These are phyloP conservation scores for Electrona antarctica DNA, from an alignment of 2,113 vertebrate genomes.

Conservation along the genomic window DNA sequence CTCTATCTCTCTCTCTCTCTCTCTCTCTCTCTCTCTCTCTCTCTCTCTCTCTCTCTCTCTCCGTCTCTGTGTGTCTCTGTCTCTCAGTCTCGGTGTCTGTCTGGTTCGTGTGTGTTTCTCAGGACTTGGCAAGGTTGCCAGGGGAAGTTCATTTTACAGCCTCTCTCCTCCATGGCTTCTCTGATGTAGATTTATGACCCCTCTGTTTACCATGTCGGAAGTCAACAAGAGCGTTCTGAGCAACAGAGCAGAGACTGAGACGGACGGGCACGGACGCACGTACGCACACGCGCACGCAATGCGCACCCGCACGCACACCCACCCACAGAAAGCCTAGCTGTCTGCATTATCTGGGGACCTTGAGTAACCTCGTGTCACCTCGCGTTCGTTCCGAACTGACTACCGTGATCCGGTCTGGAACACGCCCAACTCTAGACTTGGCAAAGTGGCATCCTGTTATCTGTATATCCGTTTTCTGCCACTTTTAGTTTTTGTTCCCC, in stretches of 20 bases:
- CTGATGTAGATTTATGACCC: conserved; percentile 58
- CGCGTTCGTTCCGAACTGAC: neutral
- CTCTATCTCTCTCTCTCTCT: neutral
- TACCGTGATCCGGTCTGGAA: neutral
- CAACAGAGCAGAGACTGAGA: conserved; percentile 48
- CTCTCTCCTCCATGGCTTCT: conserved; percentile 31
- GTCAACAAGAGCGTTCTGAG: conserved; percentile 74
- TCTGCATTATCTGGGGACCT: too few species aligned
- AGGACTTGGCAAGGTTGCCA: conserved; percentile 51
- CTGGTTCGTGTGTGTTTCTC: conserved; percentile 5
- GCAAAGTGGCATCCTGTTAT: too few species aligned
- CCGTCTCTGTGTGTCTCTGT: neutral
- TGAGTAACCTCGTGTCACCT: neutral
- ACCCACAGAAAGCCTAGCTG: neutral
- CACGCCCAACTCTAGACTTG: too few species aligned
- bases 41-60: neutral
- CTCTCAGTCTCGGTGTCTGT: neutral
- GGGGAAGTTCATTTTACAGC: conserved; percentile 42
- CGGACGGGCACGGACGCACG: conserved; percentile 47
- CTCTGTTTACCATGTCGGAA: conserved; percentile 68
- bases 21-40: conserved; percentile 9
- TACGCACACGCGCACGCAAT: conserved; percentile 24
- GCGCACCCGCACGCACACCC: neutral
- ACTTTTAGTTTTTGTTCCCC: too few species aligned
- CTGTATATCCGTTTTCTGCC: too few species aligned